A percentile compares a stretch with the other conserved stretches of the same genome.
Conservation (phyloP, 2,113 vertebrate genomes). For the Struthidea cinerea region DNA sequence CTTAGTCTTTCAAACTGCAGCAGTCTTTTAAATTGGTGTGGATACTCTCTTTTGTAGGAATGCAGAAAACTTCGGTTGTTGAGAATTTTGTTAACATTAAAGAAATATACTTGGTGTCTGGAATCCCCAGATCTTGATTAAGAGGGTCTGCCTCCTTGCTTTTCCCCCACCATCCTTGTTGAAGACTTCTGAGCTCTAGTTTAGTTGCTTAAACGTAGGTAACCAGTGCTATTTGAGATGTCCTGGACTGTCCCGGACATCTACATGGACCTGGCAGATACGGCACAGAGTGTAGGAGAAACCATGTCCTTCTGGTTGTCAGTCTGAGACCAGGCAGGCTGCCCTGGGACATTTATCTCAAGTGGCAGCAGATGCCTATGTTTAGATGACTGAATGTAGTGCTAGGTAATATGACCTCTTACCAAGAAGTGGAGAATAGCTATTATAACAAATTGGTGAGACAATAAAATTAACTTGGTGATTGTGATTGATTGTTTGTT, state of each 20-base stretch:
- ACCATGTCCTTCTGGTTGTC: background rate
- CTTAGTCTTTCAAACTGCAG: background rate
- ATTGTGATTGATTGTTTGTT: background rate
- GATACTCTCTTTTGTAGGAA: background rate
- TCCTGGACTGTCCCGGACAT: background rate
- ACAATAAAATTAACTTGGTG: background rate
- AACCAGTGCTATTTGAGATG: background rate
- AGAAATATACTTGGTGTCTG: background rate
- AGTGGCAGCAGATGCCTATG: constrained; percentile 8
- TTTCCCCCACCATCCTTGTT: background rate
- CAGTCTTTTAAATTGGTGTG: background rate
- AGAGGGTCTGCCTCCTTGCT: background rate
- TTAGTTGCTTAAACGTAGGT: background rate
- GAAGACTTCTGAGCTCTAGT: background rate
- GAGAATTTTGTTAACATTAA: background rate
- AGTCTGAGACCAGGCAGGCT: background rate
- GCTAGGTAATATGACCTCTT: background rate
- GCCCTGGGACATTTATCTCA: background rate
- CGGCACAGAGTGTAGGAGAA: background rate
- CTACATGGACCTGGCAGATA: background rate
- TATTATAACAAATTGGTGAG: background rate
- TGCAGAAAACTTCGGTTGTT: background rate
- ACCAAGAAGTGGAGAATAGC: constrained; percentile 10
- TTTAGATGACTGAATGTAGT: constrained; percentile 29
- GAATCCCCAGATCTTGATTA: background rate